Percentiles rank a stretch among this genome's conserved stretches.
Conservation (phyloP, 2,888 invertebrate genomes). For the Sympetrum striolatum region DNA sequence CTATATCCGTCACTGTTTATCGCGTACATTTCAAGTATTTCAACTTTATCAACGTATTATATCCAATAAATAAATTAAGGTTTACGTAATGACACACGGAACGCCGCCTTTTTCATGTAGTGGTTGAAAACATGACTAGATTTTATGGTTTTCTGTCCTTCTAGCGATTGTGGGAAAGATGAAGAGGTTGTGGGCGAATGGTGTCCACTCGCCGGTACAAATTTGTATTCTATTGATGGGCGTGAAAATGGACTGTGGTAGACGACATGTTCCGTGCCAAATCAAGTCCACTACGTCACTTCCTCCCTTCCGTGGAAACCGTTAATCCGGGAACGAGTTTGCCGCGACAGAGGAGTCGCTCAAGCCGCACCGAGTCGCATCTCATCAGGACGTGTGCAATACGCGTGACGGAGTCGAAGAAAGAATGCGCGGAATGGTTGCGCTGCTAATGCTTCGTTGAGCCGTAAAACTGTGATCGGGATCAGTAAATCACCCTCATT, state of each 20-base stretch:
- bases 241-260: background rate
- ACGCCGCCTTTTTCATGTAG: background rate
- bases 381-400: background rate
- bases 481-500: background rate
- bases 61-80: background rate
- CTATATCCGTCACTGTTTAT: background rate
- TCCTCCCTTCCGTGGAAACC: background rate
- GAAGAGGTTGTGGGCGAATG: background rate
- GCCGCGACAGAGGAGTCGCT: background rate
- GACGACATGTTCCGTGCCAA: background rate
- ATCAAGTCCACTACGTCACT: background rate
- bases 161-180: background rate
- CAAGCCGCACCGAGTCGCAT: background rate
- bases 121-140: background rate
- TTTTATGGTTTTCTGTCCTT: background rate
- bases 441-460: no score
- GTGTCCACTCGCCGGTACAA: background rate
- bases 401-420: background rate
- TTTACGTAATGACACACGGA: background rate
- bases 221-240: background rate
- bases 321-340: background rate
- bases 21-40: background rate
- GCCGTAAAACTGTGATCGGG: no score
- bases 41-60: background rate
- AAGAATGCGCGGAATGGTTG: background rate